phyloP scores from a whole-genome alignment of 2,888 invertebrate species.

The Listrodromus nycthemerus region DNA sequence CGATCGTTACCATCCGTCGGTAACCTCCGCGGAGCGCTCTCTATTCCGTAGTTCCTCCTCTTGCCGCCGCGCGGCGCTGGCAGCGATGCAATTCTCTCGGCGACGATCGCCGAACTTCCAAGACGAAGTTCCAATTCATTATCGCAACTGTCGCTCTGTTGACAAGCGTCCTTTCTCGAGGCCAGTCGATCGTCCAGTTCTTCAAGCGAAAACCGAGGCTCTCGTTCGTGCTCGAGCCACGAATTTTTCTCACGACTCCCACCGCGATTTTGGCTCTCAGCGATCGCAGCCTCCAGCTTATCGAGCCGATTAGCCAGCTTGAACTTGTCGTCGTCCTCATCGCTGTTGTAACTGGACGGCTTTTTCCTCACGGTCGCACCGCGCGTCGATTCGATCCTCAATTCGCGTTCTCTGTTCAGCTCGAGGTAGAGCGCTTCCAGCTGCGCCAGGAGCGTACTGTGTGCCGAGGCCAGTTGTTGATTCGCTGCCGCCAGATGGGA shows the following conservation, averaged over 20 bases:
- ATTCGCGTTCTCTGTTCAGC: conserved; percentile 70
- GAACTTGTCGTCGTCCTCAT: conserved; percentile 37
- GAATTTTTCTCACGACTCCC: conserved; percentile 2
- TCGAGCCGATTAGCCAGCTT: conserved; percentile 57
- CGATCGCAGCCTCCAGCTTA: conserved; percentile 63
- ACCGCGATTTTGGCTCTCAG: conserved; percentile 28
- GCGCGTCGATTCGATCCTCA: conserved; percentile 42
- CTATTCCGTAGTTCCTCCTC: conserved; percentile 21
- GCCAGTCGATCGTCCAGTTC: conserved; percentile 29
- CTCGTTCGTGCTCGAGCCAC: conserved; percentile 11
- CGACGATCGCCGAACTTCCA: conserved; percentile 32
- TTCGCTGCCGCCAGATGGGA: conserved; percentile 82
- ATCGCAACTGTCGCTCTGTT: conserved; percentile 40
- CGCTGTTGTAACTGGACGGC: background rate
- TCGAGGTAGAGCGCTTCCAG: conserved; percentile 78
- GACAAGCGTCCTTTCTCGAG: conserved; percentile 37
- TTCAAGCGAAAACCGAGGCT: conserved; percentile 18
- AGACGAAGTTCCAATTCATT: conserved; percentile 34
- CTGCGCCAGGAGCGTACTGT: conserved; percentile 78
- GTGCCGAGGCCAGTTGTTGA: conserved; percentile 80
- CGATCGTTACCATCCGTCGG: conserved; percentile 1
- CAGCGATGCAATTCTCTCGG: background rate
- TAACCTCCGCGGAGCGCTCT: conserved; percentile 13
- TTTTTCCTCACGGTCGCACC: conserved; percentile 16
- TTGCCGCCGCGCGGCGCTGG: conserved; percentile 4